Base-by-base conservation (phyloP, 2,113 vertebrate species). In the Hippocampus guttulatus region DNA sequence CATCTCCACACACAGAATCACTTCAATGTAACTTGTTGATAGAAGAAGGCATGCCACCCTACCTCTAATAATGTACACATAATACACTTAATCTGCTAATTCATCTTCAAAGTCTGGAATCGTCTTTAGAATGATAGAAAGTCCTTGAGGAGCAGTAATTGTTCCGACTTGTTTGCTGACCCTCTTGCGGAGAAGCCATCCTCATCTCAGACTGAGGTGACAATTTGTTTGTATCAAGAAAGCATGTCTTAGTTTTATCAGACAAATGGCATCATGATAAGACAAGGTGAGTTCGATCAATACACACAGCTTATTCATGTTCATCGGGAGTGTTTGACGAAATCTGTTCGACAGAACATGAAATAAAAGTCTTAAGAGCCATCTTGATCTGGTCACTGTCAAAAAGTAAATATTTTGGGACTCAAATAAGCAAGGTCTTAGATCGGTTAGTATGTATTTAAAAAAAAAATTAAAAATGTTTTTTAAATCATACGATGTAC, bases 201-300 rank as follows among this genome's bases (percentile, higher is more conserved):
- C 55, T 68, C 27, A 75, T 73, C 52, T 57, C 33, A 76, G 67
- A 76, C 58, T 68, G 64, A 66, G 25, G 27, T 64, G 72, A 69
- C 45, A 63, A 73, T 68, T 78, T 70, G 41, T 54, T 67, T 23
- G 38, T 74, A 71, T 79, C 71, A 69, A 21, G 72, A 68, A 73
- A 71, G 25, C 78, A 79, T 78, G 61, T 63, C 71, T 43, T 43
- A 40, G 65, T 79, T 64, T 85, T 78, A 75, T 85, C 79, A 75
- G 67, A 54, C 27, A 63, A 75, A 73, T 62, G 33, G 63, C 67
- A 70, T 18, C 69, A 64, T 69, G 75, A 77, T 77, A 83, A 79
- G 66, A 69, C 68, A 74, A 83, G 69, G 71, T 75, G 77, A 85
- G 71, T 57, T 62, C 15, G 61, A 76, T 64, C 69, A 79, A 80